Evolutionary conservation across 2,113 vertebrate genomes (phyloP).

Genomic region (Phrynocephalus versicolor): DNA sequence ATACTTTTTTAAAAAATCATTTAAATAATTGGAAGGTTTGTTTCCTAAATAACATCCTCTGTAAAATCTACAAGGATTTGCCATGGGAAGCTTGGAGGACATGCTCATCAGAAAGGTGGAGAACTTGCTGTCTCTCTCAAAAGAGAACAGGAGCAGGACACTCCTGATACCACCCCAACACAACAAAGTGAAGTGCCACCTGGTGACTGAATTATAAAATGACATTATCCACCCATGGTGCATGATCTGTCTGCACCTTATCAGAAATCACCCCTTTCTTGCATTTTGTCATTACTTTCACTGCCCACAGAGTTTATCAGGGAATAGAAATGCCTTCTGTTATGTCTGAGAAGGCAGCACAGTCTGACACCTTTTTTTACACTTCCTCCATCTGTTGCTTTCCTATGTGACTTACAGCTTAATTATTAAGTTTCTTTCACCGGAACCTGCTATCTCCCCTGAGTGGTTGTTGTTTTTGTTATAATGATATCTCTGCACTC

Average conservation of each 20-base stretch:
- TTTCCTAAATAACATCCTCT: too few relatives aligned
- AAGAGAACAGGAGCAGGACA: not conserved
- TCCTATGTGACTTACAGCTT: slow-evolving; percentile 20
- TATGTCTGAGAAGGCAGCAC: slow-evolving; percentile 11
- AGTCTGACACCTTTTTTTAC: slow-evolving; percentile 25
- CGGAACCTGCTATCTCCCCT: not conserved
- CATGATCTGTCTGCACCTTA: not conserved
- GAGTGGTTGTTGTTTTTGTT: not conserved
- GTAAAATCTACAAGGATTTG: not conserved
- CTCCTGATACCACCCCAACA: not conserved
- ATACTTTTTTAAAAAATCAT: not conserved
- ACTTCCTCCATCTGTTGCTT: slow-evolving; percentile 24
- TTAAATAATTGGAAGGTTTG: not conserved
- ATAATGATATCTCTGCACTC: not conserved
- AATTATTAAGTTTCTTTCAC: slow-evolving; percentile 8
- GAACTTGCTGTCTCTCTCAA: not conserved
- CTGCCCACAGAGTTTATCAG: slow-evolving; percentile 13
- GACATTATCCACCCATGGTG: not conserved
- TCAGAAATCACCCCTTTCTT: not conserved
- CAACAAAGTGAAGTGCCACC: not conserved
- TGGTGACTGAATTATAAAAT: slow-evolving; percentile 10
- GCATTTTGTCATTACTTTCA: slow-evolving; percentile 8
- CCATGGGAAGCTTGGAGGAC: not conserved
- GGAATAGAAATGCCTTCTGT: slow-evolving; percentile 26
- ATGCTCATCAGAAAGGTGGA: not conserved